Evolutionary conservation across 1,140 invertebrate species (phyloP).

Genomic region (Ips nitidus): DNA sequence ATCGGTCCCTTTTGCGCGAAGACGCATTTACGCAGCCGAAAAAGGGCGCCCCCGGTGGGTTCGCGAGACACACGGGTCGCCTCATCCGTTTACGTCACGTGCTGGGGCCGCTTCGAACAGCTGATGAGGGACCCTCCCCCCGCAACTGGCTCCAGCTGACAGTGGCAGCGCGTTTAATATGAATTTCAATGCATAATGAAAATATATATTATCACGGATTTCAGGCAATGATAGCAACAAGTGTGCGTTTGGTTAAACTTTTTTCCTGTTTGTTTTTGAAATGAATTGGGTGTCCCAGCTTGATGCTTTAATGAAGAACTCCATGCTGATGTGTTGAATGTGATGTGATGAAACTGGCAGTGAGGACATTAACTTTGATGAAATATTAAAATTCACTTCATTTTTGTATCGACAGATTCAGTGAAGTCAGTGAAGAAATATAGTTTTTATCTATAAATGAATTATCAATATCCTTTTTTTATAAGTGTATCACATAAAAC

Average conservation of each 20-base stretch:
- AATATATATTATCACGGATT: background rate
- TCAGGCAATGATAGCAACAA: background rate
- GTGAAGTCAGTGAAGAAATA: too few relatives aligned
- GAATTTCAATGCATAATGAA: background rate
- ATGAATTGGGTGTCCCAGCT: background rate
- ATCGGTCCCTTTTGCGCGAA: slow-evolving; percentile 43
- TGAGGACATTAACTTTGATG: too few relatives aligned
- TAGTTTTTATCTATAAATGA: too few relatives aligned
- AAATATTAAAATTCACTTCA: too few relatives aligned
- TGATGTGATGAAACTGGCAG: too few relatives aligned
- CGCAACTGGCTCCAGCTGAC: slow-evolving; percentile 2
- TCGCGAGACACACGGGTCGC: background rate
- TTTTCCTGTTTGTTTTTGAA: too few relatives aligned
- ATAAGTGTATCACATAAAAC: too few relatives aligned
- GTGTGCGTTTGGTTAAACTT: background rate
- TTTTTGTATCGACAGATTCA: too few relatives aligned
- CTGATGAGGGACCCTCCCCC: slow-evolving; percentile 36
- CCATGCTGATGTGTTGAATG: too few relatives aligned
- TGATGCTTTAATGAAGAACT: too few relatives aligned
- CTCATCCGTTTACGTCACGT: slow-evolving; percentile 23
- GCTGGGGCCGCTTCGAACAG: slow-evolving; percentile 37
- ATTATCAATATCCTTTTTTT: too few relatives aligned
- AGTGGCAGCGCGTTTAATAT: slow-evolving; percentile 12
- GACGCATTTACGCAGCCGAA: slow-evolving; percentile 48
- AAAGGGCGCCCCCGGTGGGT: slow-evolving; percentile 9